phyloP scores from a whole-genome alignment of 2,113 vertebrate genomes.

The Protomyctophum bolini region DNA sequence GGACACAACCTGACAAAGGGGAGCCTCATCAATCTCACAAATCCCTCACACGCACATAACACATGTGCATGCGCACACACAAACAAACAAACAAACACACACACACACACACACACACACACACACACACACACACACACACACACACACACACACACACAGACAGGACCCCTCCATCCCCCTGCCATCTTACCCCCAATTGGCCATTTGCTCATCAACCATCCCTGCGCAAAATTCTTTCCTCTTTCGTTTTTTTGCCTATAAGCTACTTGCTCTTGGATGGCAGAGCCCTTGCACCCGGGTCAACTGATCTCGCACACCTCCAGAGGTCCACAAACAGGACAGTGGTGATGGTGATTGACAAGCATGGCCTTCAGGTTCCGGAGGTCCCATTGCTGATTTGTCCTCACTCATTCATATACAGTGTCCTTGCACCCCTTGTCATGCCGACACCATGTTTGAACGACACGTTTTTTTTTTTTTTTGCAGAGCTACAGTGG shows the following conservation, averaged over 20 bases:
- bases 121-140: conserved; percentile 10
- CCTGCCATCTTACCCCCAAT: conserved; percentile 16
- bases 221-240: conserved; percentile 38
- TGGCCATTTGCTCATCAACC: conserved; percentile 42
- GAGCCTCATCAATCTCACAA: background rate
- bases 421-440: conserved; percentile 1
- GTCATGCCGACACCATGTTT: conserved; percentile 31
- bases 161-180: background rate
- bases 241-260: conserved; percentile 31
- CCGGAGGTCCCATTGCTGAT: conserved; percentile 46
- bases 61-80: conserved; percentile 28
- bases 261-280: conserved; percentile 70
- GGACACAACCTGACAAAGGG: conserved; percentile 42
- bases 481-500: conserved; percentile 23
- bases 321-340: conserved; percentile 51
- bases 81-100: conserved; percentile 13
- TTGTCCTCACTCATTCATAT: conserved; percentile 44
- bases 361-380: conserved; percentile 42
- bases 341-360: conserved; percentile 41
- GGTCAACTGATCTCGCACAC: conserved; percentile 53
- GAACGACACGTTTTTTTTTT: conserved; percentile 7
- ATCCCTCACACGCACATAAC: background rate
- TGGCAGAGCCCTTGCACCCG: conserved; percentile 66
- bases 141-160: conserved; percentile 12
- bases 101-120: conserved; percentile 22